Base-by-base conservation (phyloP, 2,888 invertebrate species). In the Holacanthella duospinosa region DNA sequence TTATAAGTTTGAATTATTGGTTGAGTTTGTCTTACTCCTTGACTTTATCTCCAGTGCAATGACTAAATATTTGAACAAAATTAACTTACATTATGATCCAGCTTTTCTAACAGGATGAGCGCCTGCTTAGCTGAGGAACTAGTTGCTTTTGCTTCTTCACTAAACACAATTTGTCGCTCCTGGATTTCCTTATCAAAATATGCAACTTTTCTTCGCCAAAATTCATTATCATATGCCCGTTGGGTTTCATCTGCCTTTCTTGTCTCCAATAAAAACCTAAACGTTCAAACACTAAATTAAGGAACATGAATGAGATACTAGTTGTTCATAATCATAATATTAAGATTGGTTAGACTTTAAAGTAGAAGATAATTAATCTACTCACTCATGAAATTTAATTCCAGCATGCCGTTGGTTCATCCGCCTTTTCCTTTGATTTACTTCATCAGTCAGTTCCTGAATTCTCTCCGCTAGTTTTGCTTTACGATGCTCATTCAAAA, bases 401-500 rank as follows among this genome's bases (percentile, higher is more conserved):
- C 6, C 16, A 16, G 36, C 6, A 12, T 36, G 9, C 36, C 36
- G 16, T 16, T 36, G 36, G 36, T 36, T 36, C 9, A 36, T 16
- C 62, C 64, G 48, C 63, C 60, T 25, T 61, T 62, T 29, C 48
- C 43, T 26, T 62, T 62, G 60, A 65, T 60, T 27, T 60, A 60
- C 28, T 57, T 55, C 19, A 64, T 36, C 26, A 25, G 48, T 48
- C 21, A 48, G n/a, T 48, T 48, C 21, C 48, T 36, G 21, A n/a
- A n/a, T 48, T 21, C 48, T 48, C 4, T 6, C 6, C 16, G 6
- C 9, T 12, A 36, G 36, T 12, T 12, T 36, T 16, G 6, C 36
- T 36, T 16, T 36, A 6, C 16, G 36, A 36, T 36, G 6, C 4
- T 9, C 48, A 48, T n/a, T 9, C n/a, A 4, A 4, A 9, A 48